Evolutionary conservation across 2,797 vertebrate species (phyloP), one percentile per base, ranked within the genome.

Genomic region (Pseudochirops corinnae): DNA sequence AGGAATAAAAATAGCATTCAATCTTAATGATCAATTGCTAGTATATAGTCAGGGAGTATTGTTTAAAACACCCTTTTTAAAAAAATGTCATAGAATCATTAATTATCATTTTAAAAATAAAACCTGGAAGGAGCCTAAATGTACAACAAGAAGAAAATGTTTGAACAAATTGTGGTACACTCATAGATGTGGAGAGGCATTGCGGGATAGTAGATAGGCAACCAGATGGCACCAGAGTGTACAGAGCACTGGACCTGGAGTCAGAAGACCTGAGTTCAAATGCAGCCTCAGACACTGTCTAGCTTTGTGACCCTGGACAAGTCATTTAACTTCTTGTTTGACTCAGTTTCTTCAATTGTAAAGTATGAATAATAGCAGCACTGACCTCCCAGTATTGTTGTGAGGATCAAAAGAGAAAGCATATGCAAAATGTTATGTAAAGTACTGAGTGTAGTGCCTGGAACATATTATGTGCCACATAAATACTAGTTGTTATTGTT

Each of bases 401-500:
- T 91, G 31, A 94, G 11, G 18, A 82, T 90, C 50, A 90, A 56
- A 90, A 94, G 58, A 93, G 16, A 18, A 6, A 93, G 60, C 10
- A 1, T 21, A 24, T 21, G 5, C 14, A 14, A 74, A 74, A 74
- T 74, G n/a, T 74, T 24, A 39, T 14, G 11, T 3, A 82, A 33
- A 93, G 9, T 46, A 2, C 93, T 94, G 56, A 95, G 58, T 94
- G 92, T 21, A 50, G 50, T 93, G 55, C 21, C 39, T 50, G 11
- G 90, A 55, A 56, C 3, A 2, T 29, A 94, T 58, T 33, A 26
- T 91, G 82, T 52, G 31, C 67, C 95, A 94, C 62, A 46, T 29
- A 56, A 95, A 53, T 58, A 29, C 90, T 92, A 67, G 1, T 92
- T 82, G 82, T 94, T 95, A 94, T 55, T 90, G 14, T 95, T 58